Evolutionary conservation across 2,113 vertebrate species (phyloP).

Genomic region (Pseudorhombus dupliciocellatus): DNA sequence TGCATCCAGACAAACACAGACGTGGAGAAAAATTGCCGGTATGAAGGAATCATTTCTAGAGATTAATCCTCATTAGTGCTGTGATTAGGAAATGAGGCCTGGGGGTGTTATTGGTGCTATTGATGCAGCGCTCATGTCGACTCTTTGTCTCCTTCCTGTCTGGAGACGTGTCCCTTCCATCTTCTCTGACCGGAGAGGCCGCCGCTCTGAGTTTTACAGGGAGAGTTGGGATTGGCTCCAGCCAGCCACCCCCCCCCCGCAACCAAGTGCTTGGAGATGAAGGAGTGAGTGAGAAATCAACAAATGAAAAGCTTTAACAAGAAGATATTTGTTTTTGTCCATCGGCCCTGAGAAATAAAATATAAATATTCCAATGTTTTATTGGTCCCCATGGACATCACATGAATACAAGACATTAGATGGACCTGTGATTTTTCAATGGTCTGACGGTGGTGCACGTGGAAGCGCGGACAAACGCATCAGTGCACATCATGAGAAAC

Average conservation of each 20-base stretch:
- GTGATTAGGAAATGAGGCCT: slow-evolving; percentile 64
- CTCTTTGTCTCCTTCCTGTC: slow-evolving; percentile 46
- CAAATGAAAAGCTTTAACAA: no score
- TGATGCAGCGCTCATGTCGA: slow-evolving; percentile 46
- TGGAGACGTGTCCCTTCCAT: slow-evolving; percentile 48
- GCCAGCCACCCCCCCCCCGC: no score
- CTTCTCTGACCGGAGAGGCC: slow-evolving; percentile 22
- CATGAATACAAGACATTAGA: not conserved
- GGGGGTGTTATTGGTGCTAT: slow-evolving; percentile 45
- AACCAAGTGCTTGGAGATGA: no score
- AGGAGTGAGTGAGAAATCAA: no score
- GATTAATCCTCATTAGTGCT: slow-evolving; percentile 62
- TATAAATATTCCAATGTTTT: no score
- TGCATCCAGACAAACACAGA: no score
- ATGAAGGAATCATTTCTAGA: not conserved
- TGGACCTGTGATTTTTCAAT: not conserved
- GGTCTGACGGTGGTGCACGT: not conserved
- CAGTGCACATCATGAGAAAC: slow-evolving; percentile 11
- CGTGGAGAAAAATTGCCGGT: not conserved
- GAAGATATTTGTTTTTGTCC: no score
- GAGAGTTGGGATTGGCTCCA: no score
- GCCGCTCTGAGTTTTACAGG: slow-evolving; percentile 2
- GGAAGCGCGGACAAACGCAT: slow-evolving; percentile 2
- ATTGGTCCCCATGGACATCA: not conserved
- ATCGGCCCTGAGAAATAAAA: no score